These are phyloP conservation scores for Echinarachnius parma DNA, from an alignment of 53 echinoderm and acorn worm species.

Conservation along the genomic window DNA sequence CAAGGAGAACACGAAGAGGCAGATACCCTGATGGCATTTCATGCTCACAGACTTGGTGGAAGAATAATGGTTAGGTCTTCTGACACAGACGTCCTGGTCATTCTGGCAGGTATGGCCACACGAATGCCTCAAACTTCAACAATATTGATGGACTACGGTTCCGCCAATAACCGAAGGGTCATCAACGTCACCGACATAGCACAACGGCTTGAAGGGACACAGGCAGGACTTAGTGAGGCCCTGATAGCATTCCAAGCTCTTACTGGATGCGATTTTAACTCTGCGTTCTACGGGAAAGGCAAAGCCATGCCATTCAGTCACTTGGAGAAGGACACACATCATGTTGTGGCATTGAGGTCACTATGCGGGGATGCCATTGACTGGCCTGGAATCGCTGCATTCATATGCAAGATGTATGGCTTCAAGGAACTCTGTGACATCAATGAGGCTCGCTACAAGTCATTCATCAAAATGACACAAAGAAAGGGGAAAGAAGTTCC, in stretches of 20 bases:
- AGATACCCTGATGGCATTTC: conserved; percentile 48
- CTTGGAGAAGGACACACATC: too few relatives aligned
- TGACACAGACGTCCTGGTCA: conserved; percentile 44
- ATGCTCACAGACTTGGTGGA: conserved; percentile 32
- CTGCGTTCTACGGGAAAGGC: conserved; percentile 57
- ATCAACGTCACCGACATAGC: conserved; percentile 45
- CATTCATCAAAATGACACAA: too few relatives aligned
- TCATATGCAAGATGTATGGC: too few relatives aligned
- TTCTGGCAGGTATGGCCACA: conserved; percentile 28
- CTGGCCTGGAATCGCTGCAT: too few relatives aligned
- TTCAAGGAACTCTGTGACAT: too few relatives aligned
- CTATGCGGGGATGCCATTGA: too few relatives aligned
- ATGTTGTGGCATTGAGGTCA: too few relatives aligned
- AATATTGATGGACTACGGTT: conserved; percentile 43
- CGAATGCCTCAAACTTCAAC: conserved; percentile 33
- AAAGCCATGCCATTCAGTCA: too few relatives aligned
- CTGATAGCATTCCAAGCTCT: conserved; percentile 35
- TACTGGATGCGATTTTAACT: conserved; percentile 53
- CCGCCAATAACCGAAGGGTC: conserved; percentile 47
- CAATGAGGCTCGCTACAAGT: too few relatives aligned
- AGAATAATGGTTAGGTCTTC: conserved; percentile 49
- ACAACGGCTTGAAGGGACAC: conserved; percentile 12
- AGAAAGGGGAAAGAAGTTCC: too few relatives aligned
- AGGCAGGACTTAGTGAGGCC: conserved; percentile 42
- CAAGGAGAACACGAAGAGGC: conserved; percentile 42